Percentiles rank a stretch among this genome's conserved stretches.
phyloP scores from a whole-genome alignment of 2,888 invertebrate genomes.

The Drosophila nr. fundita region DNA sequence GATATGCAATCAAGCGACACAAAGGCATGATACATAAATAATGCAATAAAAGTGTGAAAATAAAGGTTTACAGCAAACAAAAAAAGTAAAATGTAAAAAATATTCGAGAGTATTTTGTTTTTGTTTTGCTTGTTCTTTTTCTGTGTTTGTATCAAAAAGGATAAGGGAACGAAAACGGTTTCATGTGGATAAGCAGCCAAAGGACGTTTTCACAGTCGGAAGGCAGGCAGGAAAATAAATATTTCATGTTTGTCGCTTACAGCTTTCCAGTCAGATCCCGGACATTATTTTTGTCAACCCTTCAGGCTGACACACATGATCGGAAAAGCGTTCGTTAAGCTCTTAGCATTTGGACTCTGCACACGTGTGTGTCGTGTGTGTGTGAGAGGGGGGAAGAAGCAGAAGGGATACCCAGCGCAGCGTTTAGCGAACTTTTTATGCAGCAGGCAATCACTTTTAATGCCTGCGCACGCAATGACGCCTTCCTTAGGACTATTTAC shows the following conservation, averaged over 20 bases:
- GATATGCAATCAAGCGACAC: slow-evolving; percentile 57
- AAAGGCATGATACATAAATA: slow-evolving; percentile 49
- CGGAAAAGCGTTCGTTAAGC: slow-evolving; percentile 25
- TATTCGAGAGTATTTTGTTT: slow-evolving; percentile 15
- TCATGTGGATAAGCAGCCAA: slow-evolving; percentile 37
- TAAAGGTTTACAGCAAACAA: slow-evolving; percentile 29
- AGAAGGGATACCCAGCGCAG: slow-evolving; percentile 39
- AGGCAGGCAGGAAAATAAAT: slow-evolving; percentile 41
- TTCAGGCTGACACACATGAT: slow-evolving; percentile 28
- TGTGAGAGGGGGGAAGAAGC: neutral
- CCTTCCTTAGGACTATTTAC: slow-evolving; percentile 62
- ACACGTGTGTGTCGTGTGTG: slow-evolving; percentile 3
- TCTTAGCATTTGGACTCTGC: slow-evolving; percentile 1
- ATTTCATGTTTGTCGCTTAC: slow-evolving; percentile 41
- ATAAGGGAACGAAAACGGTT: slow-evolving; percentile 36
- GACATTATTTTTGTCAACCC: slow-evolving; percentile 29
- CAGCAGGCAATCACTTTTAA: slow-evolving; percentile 74
- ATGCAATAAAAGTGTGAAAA: slow-evolving; percentile 62
- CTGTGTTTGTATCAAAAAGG: slow-evolving; percentile 44
- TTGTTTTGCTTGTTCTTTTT: slow-evolving; percentile 8
- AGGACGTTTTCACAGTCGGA: slow-evolving; percentile 4
- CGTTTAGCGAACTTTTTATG: slow-evolving; percentile 65
- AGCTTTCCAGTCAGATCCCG: slow-evolving; percentile 11
- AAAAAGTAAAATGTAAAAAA: slow-evolving; percentile 22
- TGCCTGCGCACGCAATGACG: slow-evolving; percentile 57